phyloP scores from a whole-genome alignment of 2,797 vertebrate species.

The Argentina silus region DNA sequence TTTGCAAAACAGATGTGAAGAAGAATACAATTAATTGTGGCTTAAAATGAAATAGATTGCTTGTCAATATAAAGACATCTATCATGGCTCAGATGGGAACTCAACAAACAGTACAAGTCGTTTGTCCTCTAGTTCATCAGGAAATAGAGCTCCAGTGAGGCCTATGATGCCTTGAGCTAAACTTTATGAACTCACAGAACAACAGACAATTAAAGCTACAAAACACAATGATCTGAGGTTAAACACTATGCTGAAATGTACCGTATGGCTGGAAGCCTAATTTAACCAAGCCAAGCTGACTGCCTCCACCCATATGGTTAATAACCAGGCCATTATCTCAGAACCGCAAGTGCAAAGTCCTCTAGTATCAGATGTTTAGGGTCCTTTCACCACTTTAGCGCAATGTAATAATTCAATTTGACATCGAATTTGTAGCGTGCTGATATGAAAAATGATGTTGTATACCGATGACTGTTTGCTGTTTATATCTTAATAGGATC shows the following conservation, averaged over 20 bases:
- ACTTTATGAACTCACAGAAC: conserved; percentile 43
- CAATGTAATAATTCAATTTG: not conserved
- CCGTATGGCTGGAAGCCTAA: conserved; percentile 2
- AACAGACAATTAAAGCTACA: conserved; percentile 23
- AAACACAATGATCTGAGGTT: conserved; percentile 13
- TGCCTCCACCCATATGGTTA: not conserved
- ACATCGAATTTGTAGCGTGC: not conserved
- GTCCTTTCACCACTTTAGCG: not conserved
- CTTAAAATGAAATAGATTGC: conserved; percentile 15
- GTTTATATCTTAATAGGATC: no score
- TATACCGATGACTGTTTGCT: not conserved
- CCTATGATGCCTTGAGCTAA: conserved; percentile 24
- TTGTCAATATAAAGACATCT: conserved; percentile 25
- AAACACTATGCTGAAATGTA: conserved; percentile 20
- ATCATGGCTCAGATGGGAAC: conserved; percentile 23
- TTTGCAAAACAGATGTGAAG: conserved; percentile 17
- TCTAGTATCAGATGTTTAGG: not conserved
- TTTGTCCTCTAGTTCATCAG: not conserved
- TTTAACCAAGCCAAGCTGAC: conserved; percentile 12
- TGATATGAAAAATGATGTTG: not conserved
- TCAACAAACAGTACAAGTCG: conserved; percentile 3
- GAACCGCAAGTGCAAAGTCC: not conserved
- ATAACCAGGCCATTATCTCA: conserved; percentile 16
- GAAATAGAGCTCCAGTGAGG: conserved; percentile 32
- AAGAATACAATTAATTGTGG: not conserved